Conservation (phyloP, 2,888 invertebrate species). For the Pseudococcus viburni region DNA sequence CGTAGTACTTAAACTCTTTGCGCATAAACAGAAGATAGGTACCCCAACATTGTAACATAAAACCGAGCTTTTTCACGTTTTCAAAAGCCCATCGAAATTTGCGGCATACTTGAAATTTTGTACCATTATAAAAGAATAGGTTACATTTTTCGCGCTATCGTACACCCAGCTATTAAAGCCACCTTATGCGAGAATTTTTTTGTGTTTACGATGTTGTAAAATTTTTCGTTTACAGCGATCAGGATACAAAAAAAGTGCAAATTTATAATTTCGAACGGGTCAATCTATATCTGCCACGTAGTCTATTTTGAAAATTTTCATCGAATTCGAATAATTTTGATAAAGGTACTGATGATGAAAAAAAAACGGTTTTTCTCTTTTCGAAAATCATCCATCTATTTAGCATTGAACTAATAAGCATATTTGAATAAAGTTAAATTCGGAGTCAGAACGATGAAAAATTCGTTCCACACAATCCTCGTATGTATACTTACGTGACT, state of each 20-base stretch:
- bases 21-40: not conserved
- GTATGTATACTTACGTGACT: slow-evolving; percentile 73
- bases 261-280: slow-evolving; percentile 7
- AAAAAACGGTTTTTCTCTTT: not conserved
- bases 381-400: not conserved
- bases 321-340: no score
- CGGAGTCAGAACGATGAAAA: slow-evolving; percentile 9
- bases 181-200: not conserved
- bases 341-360: not conserved
- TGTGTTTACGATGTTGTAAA: slow-evolving; percentile 24
- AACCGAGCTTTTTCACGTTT: slow-evolving; percentile 18
- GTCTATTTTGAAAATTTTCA: no score
- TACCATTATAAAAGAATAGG: not conserved
- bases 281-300: not conserved
- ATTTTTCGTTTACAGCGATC: not conserved
- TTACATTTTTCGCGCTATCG: slow-evolving; percentile 6
- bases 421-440: not conserved
- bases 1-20: slow-evolving; percentile 11
- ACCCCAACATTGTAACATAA: not conserved
- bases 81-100: slow-evolving; percentile 35
- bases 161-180: not conserved
- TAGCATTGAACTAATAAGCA: not conserved
- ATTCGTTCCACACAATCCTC: not conserved
- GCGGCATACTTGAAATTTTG: slow-evolving; percentile 32
- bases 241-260: not conserved